Evolutionary conservation across 2,113 vertebrate species (phyloP), one percentile per base, ranked within the genome.

Genomic region (Arvicanthis niloticus): DNA sequence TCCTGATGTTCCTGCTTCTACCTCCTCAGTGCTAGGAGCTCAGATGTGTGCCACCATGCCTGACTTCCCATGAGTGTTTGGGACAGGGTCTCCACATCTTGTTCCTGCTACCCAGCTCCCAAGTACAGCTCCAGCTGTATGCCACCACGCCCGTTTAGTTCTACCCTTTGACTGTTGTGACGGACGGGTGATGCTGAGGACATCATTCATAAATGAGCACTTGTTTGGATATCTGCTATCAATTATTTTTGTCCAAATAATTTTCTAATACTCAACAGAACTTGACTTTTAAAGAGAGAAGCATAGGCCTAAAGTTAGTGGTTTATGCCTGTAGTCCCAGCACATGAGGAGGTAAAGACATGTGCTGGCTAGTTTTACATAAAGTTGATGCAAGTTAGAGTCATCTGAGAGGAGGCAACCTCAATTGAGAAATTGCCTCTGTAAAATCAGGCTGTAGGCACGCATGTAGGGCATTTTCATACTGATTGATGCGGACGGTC

Each of bases 141-240:
- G 24, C 42, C 12, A 37, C 12, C 2, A 48, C 7, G 34, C 48
- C 58, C 58, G 7, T 60, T 60, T 60, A 60, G 22, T 62, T 62
- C 88, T 51, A 19, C 13, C 48, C 85, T 91, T 77, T 75, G 29
- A 24, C 85, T 81, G 11, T 53, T 89, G 11, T 72, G 42, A 75
- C n/a, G 80, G 42, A 75, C n/a, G 80, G 80, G 56, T 80, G 81
- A 67, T 67, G n/a, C 68, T 86, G 17, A 87, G 51, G 91, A 77
- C 29, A 42, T 62, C 34, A 80, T 40, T 88, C 45, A 60, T 45
- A 2, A 91, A 45, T 80, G 26, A 58, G 26, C 70, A 68, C 89
- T 94, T 96, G 58, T 94, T 93, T 80, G 16, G n/a, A 26, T 80
- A 89, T 93, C 88, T 96, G 48, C 91, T 93, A 96, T 95, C 31